Conservation (phyloP, 2,888 invertebrate genomes). For the Pandemis cinnamomeana region DNA sequence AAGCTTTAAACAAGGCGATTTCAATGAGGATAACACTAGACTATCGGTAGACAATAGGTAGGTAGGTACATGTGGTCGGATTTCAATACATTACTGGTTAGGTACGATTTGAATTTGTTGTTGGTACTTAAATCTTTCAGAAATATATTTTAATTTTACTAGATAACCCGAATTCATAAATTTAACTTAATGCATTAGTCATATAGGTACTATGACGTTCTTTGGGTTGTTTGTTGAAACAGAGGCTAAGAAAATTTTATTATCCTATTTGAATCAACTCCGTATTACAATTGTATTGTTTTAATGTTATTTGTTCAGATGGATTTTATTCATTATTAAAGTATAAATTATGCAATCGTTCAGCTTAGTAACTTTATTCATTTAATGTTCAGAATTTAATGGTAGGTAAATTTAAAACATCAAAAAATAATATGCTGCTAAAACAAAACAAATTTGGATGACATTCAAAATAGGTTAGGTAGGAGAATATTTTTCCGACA, state of each 20-base stretch:
- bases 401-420: too few relatives aligned
- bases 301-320: constrained; percentile 1
- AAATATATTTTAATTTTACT: background rate
- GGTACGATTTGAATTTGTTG: background rate
- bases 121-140: background rate
- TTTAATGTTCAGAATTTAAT: too few relatives aligned
- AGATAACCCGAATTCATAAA: background rate
- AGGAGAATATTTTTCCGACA: background rate
- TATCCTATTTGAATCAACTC: constrained; percentile 4
- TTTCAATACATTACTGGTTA: background rate
- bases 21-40: background rate
- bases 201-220: background rate
- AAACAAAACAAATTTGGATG: too few relatives aligned
- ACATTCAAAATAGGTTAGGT: too few relatives aligned
- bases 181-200: background rate
- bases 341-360: background rate
- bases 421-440: too few relatives aligned
- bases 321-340: background rate
- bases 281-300: constrained; percentile 17
- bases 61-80: background rate
- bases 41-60: background rate
- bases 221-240: background rate
- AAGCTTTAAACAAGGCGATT: background rate
- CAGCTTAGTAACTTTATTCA: background rate
- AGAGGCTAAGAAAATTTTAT: background rate